phyloP scores from a whole-genome alignment of 2,113 vertebrate genomes.

The Ctenomys sociabilis region DNA sequence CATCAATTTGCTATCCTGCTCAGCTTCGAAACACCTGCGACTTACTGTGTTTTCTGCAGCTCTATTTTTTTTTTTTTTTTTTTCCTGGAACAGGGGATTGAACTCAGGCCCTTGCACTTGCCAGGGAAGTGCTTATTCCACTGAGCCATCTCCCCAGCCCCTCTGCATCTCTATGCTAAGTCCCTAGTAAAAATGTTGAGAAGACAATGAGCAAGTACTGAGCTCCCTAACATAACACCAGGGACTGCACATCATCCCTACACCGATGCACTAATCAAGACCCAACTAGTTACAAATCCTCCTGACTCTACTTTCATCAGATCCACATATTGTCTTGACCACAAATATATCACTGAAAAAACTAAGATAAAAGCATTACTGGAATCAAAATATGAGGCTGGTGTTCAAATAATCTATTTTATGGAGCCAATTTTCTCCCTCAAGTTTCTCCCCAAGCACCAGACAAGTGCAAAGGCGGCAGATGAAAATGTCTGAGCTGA shows the following conservation, averaged over 20 bases:
- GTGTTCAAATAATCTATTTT: not conserved
- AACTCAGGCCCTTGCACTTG: too few relatives aligned
- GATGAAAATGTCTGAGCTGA: not conserved
- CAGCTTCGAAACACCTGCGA: not conserved
- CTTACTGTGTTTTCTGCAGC: not conserved
- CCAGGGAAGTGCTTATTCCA: too few relatives aligned
- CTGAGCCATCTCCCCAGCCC: too few relatives aligned
- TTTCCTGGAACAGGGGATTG: too few relatives aligned
- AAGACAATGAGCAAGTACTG: constrained; percentile 14
- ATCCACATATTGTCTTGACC: constrained; percentile 17
- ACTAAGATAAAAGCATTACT: not conserved
- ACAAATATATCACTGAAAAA: constrained; percentile 37
- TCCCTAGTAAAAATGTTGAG: not conserved
- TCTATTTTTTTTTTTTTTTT: too few relatives aligned
- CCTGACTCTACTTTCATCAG: not conserved
- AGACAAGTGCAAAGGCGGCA: not conserved
- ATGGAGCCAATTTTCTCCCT: not conserved
- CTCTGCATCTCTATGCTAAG: not conserved
- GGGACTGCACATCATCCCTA: not conserved
- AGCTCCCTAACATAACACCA: not conserved
- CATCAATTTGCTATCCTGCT: not conserved
- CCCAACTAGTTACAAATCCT: constrained; percentile 50
- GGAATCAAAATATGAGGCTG: not conserved
- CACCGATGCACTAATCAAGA: not conserved
- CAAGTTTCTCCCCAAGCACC: not conserved